Percentiles rank a stretch among this genome's conserved stretches.
phyloP scores from a whole-genome alignment of 2,113 vertebrate species.

The Scartelaos histophorus region DNA sequence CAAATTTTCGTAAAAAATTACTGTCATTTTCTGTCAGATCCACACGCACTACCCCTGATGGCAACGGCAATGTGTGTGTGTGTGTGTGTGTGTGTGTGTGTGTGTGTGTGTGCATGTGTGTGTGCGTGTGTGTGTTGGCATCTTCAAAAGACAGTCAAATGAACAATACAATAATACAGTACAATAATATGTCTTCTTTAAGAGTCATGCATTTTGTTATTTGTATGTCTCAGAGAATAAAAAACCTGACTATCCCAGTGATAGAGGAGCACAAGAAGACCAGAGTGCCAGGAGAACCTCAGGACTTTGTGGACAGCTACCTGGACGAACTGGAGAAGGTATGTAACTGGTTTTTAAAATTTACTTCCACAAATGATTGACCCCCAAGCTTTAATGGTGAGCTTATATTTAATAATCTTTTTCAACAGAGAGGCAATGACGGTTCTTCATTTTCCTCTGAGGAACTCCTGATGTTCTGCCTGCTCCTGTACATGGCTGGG shows the following conservation, averaged over 20 bases:
- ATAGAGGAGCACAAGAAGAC: conserved; percentile 22
- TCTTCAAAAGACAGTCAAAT: no score
- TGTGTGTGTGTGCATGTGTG: no score
- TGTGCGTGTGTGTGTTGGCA: no score
- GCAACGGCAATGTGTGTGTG: no score
- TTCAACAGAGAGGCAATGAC: conserved; percentile 22
- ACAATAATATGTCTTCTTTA: no score
- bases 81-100: no score
- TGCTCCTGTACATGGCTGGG: conserved; percentile 26
- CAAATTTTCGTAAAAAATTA: no score
- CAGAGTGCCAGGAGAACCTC: conserved; percentile 24
- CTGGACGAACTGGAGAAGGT: conserved; percentile 53
- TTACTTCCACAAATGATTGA: no score
- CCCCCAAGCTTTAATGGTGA: no score
- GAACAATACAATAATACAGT: no score
- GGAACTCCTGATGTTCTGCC: conserved; percentile 28
- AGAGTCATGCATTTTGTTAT: neutral
- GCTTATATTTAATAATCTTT: neutral
- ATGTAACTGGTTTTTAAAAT: neutral
- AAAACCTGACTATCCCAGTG: neutral
- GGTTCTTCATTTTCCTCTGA: conserved; percentile 26
- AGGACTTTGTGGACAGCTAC: conserved; percentile 36
- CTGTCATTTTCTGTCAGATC: no score
- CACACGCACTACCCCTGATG: no score
- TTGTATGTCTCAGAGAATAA: neutral